These are phyloP conservation scores for Galerucella calmariensis DNA, from an alignment of 2,888 invertebrate species.

Conservation along the genomic window DNA sequence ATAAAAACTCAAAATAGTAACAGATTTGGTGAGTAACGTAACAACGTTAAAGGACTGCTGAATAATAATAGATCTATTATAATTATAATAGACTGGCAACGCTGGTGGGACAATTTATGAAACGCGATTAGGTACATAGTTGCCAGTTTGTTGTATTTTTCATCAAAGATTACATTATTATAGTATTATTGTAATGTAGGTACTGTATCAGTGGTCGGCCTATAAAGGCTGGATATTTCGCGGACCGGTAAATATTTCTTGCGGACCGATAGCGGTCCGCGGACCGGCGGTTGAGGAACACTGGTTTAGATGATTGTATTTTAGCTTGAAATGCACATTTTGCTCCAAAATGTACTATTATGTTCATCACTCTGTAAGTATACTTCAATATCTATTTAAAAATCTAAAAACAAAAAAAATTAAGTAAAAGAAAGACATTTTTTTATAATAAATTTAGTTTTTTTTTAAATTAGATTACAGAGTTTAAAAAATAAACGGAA, in stretches of 20 bases:
- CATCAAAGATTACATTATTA: background rate
- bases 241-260: constrained; percentile 4
- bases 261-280: too few species aligned
- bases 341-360: too few species aligned
- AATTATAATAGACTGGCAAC: constrained; percentile 1
- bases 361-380: too few species aligned
- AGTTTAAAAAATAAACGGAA: too few species aligned
- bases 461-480: too few species aligned
- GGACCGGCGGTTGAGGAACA: constrained; percentile 2
- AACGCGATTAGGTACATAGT: constrained; percentile 8
- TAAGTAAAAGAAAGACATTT: too few species aligned
- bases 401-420: too few species aligned
- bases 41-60: constrained; percentile 6
- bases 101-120: constrained; percentile 4
- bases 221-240: constrained; percentile 3
- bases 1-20: constrained; percentile 5
- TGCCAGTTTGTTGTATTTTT: constrained; percentile 6
- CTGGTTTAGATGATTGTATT: background rate
- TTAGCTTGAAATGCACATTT: too few species aligned
- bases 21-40: constrained; percentile 8
- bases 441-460: too few species aligned
- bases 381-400: too few species aligned
- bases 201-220: constrained; percentile 4
- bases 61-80: constrained; percentile 5
- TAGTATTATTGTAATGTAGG: constrained; percentile 4